Percentiles rank a stretch among this genome's conserved stretches.
These are phyloP conservation scores for Babyrousa celebensis DNA, from an alignment of 2,797 vertebrate species.

Conservation along the genomic window DNA sequence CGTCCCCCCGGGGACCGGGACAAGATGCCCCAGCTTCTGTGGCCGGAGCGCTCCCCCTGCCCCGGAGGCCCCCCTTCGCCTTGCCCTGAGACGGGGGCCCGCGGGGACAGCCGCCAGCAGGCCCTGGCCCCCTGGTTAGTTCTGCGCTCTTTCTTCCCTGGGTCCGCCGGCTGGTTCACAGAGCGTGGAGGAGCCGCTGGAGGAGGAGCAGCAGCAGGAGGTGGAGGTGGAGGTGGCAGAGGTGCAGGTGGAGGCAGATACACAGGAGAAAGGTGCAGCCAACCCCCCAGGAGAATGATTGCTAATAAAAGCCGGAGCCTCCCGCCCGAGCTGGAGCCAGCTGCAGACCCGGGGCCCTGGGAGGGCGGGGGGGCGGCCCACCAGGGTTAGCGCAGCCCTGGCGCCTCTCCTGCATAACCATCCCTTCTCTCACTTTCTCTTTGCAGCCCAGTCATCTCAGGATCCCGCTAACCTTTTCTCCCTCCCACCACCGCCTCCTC, in stretches of 20 bases:
- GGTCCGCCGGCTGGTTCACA: constrained; percentile 89
- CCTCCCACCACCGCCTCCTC: constrained; percentile 87
- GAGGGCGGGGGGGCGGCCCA: constrained; percentile 75
- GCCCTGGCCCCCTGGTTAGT: constrained; percentile 70
- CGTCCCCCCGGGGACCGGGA: not conserved
- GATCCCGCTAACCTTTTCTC: constrained; percentile 88
- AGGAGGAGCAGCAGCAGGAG: constrained; percentile 89
- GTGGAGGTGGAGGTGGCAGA: constrained; percentile 85
- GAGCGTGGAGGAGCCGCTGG: constrained; percentile 90
- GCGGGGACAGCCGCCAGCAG: constrained; percentile 45
- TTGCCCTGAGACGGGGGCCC: constrained; percentile 53
- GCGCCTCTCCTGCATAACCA: constrained; percentile 84
- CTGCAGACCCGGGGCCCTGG: constrained; percentile 67
- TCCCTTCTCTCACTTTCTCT: constrained; percentile 89
- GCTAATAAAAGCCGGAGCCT: constrained; percentile 83
- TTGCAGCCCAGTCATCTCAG: constrained; percentile 87
- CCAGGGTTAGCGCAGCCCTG: constrained; percentile 87
- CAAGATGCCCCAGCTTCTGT: constrained; percentile 3
- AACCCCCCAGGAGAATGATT: constrained; percentile 89
- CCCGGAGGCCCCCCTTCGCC: not conserved
- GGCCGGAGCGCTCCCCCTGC: not conserved
- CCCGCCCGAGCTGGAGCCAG: constrained; percentile 89
- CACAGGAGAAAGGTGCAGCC: constrained; percentile 92
- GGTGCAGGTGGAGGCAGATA: constrained; percentile 89
- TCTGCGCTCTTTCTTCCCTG: constrained; percentile 88